A percentile compares a stretch with the other conserved stretches of the same genome.
These are phyloP conservation scores for Eupleurogrammus muticus DNA, from an alignment of 2,797 vertebrate genomes.

Conservation along the genomic window DNA sequence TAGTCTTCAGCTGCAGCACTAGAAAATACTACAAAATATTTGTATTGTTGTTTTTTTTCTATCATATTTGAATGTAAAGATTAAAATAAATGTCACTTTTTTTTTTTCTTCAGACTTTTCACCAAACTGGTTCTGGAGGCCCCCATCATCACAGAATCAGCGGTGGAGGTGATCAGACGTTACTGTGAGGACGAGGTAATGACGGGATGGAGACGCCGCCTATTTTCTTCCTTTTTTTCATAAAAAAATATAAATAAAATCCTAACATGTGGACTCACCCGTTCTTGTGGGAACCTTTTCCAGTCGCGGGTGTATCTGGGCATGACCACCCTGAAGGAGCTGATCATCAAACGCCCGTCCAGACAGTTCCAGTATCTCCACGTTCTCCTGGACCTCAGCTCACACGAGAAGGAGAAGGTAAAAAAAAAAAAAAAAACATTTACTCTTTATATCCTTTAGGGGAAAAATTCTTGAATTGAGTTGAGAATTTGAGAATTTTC, in stretches of 20 bases:
- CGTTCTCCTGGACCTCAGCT: conserved; percentile 94
- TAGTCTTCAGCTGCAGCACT: too few relatives aligned
- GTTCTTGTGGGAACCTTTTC: not conserved
- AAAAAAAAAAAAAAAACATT: conserved; percentile 84
- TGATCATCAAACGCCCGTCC: conserved; percentile 92
- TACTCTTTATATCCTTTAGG: not conserved
- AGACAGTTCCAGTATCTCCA: conserved; percentile 96
- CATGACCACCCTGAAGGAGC: conserved; percentile 94
- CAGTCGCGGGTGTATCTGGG: conserved; percentile 95
- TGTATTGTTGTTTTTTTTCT: too few relatives aligned
- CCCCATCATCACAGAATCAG: conserved; percentile 92
- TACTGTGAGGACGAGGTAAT: conserved; percentile 97
- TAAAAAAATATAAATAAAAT: too few relatives aligned
- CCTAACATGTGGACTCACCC: not conserved
- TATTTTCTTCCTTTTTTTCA: not conserved
- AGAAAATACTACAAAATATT: too few relatives aligned
- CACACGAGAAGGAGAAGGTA: conserved; percentile 96
- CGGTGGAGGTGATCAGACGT: conserved; percentile 93
- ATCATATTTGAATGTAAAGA: too few relatives aligned
- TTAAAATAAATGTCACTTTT: not conserved
- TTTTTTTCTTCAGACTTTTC: conserved; percentile 85
- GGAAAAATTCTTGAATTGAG: too few relatives aligned
- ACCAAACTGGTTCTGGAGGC: conserved; percentile 95
- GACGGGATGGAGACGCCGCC: not conserved
- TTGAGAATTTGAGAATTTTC: too few relatives aligned